phyloP scores from a whole-genome alignment of 2,113 vertebrate species.

The Melanerpes formicivorus region DNA sequence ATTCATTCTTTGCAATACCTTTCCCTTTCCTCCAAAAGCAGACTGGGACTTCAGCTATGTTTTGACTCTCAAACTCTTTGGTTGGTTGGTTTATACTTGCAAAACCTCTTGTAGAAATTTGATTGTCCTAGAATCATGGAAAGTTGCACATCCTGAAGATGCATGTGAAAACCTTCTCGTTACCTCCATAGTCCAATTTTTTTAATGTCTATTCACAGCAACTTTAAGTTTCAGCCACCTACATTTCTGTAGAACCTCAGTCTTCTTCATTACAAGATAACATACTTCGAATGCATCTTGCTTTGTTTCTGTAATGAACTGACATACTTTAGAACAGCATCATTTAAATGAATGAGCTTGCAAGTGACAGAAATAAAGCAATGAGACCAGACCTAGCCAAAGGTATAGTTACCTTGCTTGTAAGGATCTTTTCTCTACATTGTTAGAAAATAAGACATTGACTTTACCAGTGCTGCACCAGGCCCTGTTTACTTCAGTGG shows the following conservation, averaged over 20 bases:
- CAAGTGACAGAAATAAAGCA: slow-evolving; percentile 29
- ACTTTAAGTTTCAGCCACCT: slow-evolving; percentile 29
- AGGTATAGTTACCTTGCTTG: background rate
- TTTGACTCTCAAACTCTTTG: background rate
- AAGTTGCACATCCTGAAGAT: background rate
- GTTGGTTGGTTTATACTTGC: background rate
- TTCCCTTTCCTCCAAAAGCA: background rate
- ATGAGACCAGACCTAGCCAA: background rate
- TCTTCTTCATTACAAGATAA: slow-evolving; percentile 33
- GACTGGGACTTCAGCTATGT: background rate
- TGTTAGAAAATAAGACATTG: background rate
- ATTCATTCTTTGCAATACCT: background rate
- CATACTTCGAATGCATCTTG: slow-evolving; percentile 36
- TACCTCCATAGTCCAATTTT: slow-evolving; percentile 16
- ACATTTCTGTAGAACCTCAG: slow-evolving; percentile 55
- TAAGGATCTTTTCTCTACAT: background rate
- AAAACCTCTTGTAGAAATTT: background rate
- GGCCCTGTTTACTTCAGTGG: background rate
- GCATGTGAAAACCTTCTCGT: slow-evolving; percentile 12
- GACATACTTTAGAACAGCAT: slow-evolving; percentile 11
- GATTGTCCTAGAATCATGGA: slow-evolving; percentile 7
- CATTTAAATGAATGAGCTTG: slow-evolving; percentile 5
- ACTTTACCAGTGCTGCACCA: background rate
- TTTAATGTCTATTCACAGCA: slow-evolving; percentile 31
- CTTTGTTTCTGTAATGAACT: slow-evolving; percentile 44